Evolutionary conservation across 2,888 invertebrate genomes (phyloP).

Genomic region (Andrena bucephala): DNA sequence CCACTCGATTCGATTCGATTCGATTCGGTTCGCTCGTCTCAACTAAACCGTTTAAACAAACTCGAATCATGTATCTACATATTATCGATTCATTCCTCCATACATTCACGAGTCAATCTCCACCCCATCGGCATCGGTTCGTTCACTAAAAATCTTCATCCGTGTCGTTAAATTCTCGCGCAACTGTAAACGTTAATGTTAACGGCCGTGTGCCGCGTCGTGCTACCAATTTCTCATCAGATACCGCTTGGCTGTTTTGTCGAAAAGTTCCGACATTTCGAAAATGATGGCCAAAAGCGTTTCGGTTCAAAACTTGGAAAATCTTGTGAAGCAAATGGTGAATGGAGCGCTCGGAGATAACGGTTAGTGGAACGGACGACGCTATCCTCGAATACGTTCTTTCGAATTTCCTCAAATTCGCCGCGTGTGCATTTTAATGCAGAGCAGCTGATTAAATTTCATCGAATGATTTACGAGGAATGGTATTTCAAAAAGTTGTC

Average conservation of each 20-base stretch:
- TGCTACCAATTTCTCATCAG: too few species aligned
- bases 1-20: not conserved
- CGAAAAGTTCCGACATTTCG: not conserved
- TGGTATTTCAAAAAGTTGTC: slow-evolving; percentile 58
- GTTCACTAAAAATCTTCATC: not conserved
- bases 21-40: not conserved
- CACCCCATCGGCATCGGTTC: not conserved
- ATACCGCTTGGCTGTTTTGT: not conserved
- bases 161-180: slow-evolving; percentile 8
- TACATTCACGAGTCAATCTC: not conserved
- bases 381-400: too few species aligned
- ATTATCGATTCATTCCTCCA: not conserved
- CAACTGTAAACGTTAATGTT: not conserved
- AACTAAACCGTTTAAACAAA: slow-evolving; percentile 9
- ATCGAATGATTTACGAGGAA: slow-evolving; percentile 60
- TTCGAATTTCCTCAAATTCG: not conserved
- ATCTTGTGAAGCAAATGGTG: slow-evolving; percentile 66
- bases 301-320: slow-evolving; percentile 69
- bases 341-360: slow-evolving; percentile 56
- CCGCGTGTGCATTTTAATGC: not conserved
- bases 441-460: slow-evolving; percentile 65
- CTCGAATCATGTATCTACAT: not conserved
- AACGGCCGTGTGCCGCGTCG: not conserved
- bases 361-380: slow-evolving; percentile 49
- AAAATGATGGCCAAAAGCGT: slow-evolving; percentile 60